Evolutionary conservation across 2,888 invertebrate species (phyloP).

Genomic region (Drosophila testacea): DNA sequence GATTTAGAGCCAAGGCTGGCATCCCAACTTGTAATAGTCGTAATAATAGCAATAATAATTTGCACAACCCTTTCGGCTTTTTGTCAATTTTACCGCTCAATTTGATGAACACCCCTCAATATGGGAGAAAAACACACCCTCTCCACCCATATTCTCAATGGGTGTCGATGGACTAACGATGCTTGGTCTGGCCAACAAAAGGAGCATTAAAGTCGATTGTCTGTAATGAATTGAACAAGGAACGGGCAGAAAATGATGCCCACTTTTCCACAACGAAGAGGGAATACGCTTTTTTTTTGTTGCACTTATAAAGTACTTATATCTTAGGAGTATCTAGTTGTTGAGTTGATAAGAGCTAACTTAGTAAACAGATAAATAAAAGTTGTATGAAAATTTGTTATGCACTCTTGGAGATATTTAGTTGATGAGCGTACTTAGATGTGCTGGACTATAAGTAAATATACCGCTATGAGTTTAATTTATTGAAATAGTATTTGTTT

Average conservation of each 20-base stretch:
- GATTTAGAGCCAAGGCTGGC: slow-evolving; percentile 51
- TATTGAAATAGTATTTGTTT: too few species aligned
- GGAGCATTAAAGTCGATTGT: slow-evolving; percentile 65
- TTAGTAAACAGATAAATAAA: too few species aligned
- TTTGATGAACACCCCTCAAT: slow-evolving; percentile 48
- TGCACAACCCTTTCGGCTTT: slow-evolving; percentile 70
- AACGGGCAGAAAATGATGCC: background rate
- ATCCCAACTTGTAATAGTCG: slow-evolving; percentile 59
- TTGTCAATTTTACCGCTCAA: slow-evolving; percentile 70
- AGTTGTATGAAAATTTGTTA: too few species aligned
- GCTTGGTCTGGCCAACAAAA: slow-evolving; percentile 9
- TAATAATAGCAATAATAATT: slow-evolving; percentile 77
- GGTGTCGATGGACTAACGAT: slow-evolving; percentile 10
- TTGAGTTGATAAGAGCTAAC: too few species aligned
- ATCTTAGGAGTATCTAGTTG: too few species aligned
- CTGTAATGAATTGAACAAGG: slow-evolving; percentile 53
- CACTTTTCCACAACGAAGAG: background rate
- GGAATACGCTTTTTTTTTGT: background rate
- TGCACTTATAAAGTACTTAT: too few species aligned
- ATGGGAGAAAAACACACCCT: background rate
- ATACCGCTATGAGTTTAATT: too few species aligned
- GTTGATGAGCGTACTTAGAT: too few species aligned
- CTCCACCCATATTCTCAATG: background rate
- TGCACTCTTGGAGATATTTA: too few species aligned
- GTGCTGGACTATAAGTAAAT: too few species aligned